Percentiles rank a stretch among this genome's conserved stretches.
Conservation (phyloP, 1,140 invertebrate species). For the Brachionus angularis region DNA sequence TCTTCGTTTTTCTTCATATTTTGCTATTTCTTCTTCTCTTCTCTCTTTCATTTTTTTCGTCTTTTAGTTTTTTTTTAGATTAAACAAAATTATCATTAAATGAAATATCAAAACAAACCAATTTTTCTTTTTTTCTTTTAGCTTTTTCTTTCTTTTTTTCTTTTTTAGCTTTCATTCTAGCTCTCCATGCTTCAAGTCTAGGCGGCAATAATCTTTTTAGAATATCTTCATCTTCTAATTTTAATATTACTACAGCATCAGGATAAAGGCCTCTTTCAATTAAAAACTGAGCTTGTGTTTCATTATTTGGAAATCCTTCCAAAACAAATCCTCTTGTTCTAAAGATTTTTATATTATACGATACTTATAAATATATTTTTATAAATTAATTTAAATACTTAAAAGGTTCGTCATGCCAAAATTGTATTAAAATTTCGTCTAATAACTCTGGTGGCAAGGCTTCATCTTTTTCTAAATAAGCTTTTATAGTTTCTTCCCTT, state of each 20-base stretch:
- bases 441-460: constrained; percentile 53
- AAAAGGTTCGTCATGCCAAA: constrained; percentile 57
- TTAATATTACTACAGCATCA: constrained; percentile 53
- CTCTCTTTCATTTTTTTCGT: constrained; percentile 50
- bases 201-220: constrained; percentile 54
- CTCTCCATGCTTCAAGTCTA: constrained; percentile 54
- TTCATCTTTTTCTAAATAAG: constrained; percentile 52
- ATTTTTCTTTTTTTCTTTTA: constrained; percentile 48
- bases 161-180: constrained; percentile 46
- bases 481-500: constrained; percentile 57
- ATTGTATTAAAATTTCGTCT: constrained; percentile 52
- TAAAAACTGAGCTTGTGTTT: constrained; percentile 53
- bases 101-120: not conserved
- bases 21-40: constrained; percentile 49
- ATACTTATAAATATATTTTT: not conserved
- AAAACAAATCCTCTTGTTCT: constrained; percentile 54
- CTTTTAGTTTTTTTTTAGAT: constrained; percentile 45
- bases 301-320: constrained; percentile 56
- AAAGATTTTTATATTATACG: constrained; percentile 45
- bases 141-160: constrained; percentile 53
- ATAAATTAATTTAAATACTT: constrained; percentile 52
- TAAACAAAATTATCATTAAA: not conserved
- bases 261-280: constrained; percentile 55
- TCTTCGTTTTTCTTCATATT: constrained; percentile 16
- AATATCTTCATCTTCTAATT: constrained; percentile 52